Conservation (phyloP, 2,797 vertebrate species). For the Chloroceryle inda region DNA sequence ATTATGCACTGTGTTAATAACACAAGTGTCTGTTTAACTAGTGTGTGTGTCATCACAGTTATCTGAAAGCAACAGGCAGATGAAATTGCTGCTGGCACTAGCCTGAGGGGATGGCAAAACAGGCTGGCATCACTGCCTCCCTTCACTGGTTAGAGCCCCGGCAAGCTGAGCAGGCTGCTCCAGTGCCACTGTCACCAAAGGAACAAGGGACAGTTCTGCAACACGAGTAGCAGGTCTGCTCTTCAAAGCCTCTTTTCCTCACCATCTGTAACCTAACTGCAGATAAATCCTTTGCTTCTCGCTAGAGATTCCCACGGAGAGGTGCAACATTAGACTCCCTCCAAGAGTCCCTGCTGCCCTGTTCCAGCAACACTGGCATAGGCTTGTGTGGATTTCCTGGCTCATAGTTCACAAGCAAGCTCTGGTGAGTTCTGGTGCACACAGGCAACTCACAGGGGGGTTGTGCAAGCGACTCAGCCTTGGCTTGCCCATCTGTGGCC, state of each 20-base stretch:
- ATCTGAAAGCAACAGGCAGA: constrained; percentile 34
- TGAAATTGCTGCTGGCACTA: constrained; percentile 56
- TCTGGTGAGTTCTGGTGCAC: no score
- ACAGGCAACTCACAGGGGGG: no score
- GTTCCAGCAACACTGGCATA: not conserved
- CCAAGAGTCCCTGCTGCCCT: not conserved
- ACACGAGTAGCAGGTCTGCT: not conserved
- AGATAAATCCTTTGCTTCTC: not conserved
- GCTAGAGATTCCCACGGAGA: not conserved
- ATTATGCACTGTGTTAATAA: constrained; percentile 21
- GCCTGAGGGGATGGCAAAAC: constrained; percentile 30
- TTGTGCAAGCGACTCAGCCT: no score
- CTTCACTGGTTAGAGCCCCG: not conserved
- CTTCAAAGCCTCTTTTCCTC: not conserved
- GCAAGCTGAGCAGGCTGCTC: not conserved
- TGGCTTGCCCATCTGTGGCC: no score
- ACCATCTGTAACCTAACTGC: not conserved
- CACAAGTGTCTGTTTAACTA: constrained; percentile 21
- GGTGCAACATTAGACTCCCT: not conserved
- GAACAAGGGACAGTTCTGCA: not conserved
- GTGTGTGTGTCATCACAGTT: constrained; percentile 25
- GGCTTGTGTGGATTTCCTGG: not conserved
- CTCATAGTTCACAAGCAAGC: no score
- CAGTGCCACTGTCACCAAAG: not conserved
- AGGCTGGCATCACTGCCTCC: constrained; percentile 11